phyloP scores from a whole-genome alignment of 2,797 vertebrate genomes.

The Orientallactaga sibirica region DNA sequence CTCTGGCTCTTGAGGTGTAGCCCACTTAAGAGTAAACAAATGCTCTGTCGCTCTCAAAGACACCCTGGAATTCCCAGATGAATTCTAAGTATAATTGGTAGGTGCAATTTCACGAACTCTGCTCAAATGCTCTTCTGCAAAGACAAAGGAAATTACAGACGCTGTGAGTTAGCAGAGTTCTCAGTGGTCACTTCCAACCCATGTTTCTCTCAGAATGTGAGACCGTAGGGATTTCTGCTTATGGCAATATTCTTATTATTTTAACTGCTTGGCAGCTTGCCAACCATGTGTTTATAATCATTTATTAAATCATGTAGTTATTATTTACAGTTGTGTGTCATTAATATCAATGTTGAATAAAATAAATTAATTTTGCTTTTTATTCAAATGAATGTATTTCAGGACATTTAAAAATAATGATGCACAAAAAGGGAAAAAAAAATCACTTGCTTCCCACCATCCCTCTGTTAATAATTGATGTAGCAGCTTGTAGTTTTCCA shows the following conservation, averaged over 20 bases:
- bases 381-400: background rate
- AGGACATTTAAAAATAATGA: background rate
- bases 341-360: background rate
- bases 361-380: background rate
- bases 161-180: background rate
- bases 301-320: slow-evolving; percentile 5
- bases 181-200: no score
- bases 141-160: background rate
- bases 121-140: background rate
- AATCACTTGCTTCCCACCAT: no score
- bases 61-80: no score
- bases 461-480: background rate
- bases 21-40: no score
- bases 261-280: background rate
- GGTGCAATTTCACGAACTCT: background rate
- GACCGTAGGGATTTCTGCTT: background rate
- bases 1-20: no score
- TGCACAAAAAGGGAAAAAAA: background rate
- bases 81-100: background rate
- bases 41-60: no score
- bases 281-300: slow-evolving; percentile 4
- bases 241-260: background rate
- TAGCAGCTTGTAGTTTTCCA: background rate
- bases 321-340: background rate
- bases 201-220: background rate